Evolutionary conservation across 2,113 vertebrate species (phyloP).

Genomic region (Nettapus auritus): DNA sequence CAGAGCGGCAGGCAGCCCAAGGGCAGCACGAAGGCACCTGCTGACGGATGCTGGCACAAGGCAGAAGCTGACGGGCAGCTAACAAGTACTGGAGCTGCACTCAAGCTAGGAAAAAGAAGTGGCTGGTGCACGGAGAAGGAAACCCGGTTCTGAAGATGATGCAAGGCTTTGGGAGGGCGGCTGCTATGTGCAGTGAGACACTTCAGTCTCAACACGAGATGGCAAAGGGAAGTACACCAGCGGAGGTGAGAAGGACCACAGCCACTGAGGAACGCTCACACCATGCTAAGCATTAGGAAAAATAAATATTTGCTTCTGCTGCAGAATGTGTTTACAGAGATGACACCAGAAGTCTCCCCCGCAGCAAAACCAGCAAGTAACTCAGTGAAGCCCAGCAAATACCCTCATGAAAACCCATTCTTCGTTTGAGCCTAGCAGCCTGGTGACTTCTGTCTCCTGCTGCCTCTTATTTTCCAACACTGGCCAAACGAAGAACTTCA

Average conservation of each 20-base stretch:
- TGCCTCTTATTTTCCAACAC: neutral
- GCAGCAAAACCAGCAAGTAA: neutral
- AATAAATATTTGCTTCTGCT: neutral
- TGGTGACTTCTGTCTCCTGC: neutral
- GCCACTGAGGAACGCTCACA: neutral
- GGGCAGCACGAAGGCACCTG: accelerated
- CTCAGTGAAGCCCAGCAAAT: neutral
- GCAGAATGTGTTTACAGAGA: neutral
- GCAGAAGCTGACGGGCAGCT: neutral
- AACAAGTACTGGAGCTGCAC: accelerated
- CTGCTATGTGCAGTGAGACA: neutral
- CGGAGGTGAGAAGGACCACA: neutral
- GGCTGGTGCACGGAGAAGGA: accelerated
- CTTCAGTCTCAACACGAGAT: neutral
- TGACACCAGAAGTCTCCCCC: neutral
- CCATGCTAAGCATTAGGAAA: neutral
- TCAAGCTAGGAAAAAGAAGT: neutral
- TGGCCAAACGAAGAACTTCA: neutral
- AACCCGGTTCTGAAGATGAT: accelerated
- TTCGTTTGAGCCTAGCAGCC: neutral
- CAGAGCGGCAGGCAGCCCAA: neutral
- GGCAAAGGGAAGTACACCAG: neutral
- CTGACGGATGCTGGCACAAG: neutral
- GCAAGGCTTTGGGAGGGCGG: accelerated
- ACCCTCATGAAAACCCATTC: neutral